These are phyloP conservation scores for Yoshiicerus persimilis DNA, from an alignment of 1,140 invertebrate genomes.

Conservation along the genomic window DNA sequence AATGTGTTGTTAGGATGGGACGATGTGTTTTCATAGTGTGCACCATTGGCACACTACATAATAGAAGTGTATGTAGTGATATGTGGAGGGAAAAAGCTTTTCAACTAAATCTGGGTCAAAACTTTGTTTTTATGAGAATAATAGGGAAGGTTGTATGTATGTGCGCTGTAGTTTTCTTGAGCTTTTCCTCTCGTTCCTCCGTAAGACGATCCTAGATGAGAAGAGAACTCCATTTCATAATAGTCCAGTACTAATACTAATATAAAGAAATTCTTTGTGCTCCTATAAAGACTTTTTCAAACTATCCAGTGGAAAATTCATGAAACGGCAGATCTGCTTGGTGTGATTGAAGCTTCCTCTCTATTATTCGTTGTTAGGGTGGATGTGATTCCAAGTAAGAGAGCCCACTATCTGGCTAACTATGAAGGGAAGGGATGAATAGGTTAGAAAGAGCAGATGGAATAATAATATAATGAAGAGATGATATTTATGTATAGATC, in stretches of 20 bases:
- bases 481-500: background rate
- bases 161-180: background rate
- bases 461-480: too few species aligned
- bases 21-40: background rate
- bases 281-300: background rate
- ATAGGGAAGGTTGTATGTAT: too few species aligned
- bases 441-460: background rate
- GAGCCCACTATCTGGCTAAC: too few species aligned
- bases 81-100: background rate
- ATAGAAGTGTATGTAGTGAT: too few species aligned
- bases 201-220: background rate
- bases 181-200: background rate
- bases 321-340: background rate
- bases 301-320: background rate
- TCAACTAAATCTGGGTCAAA: background rate
- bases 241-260: background rate
- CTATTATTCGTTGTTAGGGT: too few species aligned
- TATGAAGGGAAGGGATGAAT: background rate
- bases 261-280: background rate
- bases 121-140: background rate
- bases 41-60: background rate
- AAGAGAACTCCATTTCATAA: background rate
- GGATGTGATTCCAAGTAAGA: too few species aligned
- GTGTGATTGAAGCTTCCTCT: too few species aligned
- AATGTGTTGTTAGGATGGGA: background rate